Evolutionary conservation across 2,888 invertebrate genomes (phyloP).

Genomic region (Nebria salina): DNA sequence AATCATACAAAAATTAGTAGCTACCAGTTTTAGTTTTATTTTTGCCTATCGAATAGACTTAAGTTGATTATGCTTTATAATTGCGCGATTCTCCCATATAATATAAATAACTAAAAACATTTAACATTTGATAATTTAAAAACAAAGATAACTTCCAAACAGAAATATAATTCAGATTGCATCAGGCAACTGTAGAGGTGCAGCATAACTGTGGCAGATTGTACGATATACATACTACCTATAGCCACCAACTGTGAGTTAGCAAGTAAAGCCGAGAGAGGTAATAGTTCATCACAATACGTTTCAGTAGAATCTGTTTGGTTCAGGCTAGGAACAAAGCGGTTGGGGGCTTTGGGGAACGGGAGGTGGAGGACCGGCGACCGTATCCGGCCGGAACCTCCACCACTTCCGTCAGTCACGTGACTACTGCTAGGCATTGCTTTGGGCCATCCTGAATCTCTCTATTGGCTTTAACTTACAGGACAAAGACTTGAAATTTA

Average conservation of each 20-base stretch:
- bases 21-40: no score
- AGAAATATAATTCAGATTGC: no score
- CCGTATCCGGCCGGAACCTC: slow-evolving; percentile 54
- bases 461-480: background rate
- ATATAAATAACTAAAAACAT: no score
- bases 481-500: no score
- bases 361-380: slow-evolving; percentile 26
- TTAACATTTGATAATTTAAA: no score
- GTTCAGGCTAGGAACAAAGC: slow-evolving; percentile 22
- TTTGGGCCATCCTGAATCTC: background rate
- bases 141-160: no score
- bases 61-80: no score
- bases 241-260: background rate
- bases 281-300: slow-evolving; percentile 43
- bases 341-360: slow-evolving; percentile 10
- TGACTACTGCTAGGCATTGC: slow-evolving; percentile 28
- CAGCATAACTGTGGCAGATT: background rate
- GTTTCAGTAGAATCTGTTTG: slow-evolving; percentile 38
- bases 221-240: background rate
- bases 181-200: no score
- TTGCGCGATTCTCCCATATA: no score
- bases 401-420: slow-evolving; percentile 54
- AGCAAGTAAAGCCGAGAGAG: background rate
- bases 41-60: no score
- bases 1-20: no score